A percentile compares a stretch with the other conserved stretches of the same genome.
These are phyloP conservation scores for Lasioglossum morio DNA, from an alignment of 2,888 invertebrate genomes.

Conservation along the genomic window DNA sequence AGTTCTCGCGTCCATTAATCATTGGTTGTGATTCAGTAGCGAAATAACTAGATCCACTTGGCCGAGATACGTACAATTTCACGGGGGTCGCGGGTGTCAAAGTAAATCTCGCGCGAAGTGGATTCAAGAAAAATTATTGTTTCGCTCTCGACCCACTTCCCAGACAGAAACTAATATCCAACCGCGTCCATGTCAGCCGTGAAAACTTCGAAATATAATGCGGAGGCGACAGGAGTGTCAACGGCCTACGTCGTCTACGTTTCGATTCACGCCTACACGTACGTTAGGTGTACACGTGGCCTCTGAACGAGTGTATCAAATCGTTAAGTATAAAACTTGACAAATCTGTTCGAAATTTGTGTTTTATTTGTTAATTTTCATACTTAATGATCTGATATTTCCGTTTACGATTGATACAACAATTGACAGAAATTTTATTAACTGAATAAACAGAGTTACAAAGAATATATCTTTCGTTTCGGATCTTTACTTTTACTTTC, in stretches of 20 bases:
- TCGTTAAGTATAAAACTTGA: too few relatives aligned
- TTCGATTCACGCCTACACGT: background rate
- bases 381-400: too few relatives aligned
- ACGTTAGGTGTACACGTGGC: too few relatives aligned
- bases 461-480: too few relatives aligned
- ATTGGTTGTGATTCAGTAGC: conserved; percentile 16
- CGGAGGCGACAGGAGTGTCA: conserved; percentile 22
- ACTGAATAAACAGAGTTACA: too few relatives aligned
- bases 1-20: conserved; percentile 54
- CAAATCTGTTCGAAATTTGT: too few relatives aligned
- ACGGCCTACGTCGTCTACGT: conserved; percentile 13
- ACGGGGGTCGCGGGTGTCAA: conserved; percentile 64
- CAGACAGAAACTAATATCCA: conserved; percentile 69
- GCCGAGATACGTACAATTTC: conserved; percentile 60
- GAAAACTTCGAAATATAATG: conserved; percentile 44
- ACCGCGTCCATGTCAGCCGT: conserved; percentile 36
- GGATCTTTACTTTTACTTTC: too few relatives aligned
- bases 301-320: too few relatives aligned
- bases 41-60: conserved; percentile 52
- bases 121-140: conserved; percentile 75
- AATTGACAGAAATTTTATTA: too few relatives aligned
- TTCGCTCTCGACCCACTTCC: conserved; percentile 72
- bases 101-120: conserved; percentile 72
- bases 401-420: too few relatives aligned
- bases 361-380: too few relatives aligned